Evolutionary conservation across 2,888 invertebrate genomes (phyloP), one percentile per base, ranked within the genome.

Genomic region (Fissipunctia ypsillon): DNA sequence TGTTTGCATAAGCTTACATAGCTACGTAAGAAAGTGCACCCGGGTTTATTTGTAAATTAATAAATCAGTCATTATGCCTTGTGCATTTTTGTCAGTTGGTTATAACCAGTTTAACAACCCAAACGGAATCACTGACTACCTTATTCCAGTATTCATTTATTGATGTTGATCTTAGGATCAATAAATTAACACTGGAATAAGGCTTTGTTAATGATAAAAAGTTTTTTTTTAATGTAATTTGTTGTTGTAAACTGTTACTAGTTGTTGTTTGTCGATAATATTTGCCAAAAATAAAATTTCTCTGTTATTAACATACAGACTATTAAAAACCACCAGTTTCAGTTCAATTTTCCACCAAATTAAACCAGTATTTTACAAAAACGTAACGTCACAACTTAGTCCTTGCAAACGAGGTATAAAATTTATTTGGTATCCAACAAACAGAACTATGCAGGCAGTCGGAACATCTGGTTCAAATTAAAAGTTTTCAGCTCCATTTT

Each of bases 401-500:
- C 45, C 48, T 68, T 22, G 3, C 12, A 59, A 63, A 68, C 48
- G 41, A 7, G 52, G 38, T 43, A n/a, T 45, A 25, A 64, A 65
- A 61, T 68, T 71, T 4, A 71, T 81, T 80, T 48, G 38, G 31
- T 38, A 54, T 31, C 25, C 41, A 64, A 67, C 69, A 54, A 65
- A 48, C 50, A 60, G 14, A 76, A 73, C 61, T 78, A 69, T 73
- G 78, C 68, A 48, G 43, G 22, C 43, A 38, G 25, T 16, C 9
- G n/a, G 56, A 61, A 72, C 78, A 61, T 81, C 69, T 57, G 45
- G 72, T 69, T 60, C 59, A 81, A 81, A 81, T 80, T 69, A 77
- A 81, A 80, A 81, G 52, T 77, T 50, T 57, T 35, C 38, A 22
- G 25, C 3, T 50, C 54, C 76, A 80, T 69, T 50, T 60, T 48